These are phyloP conservation scores for Acleris laterana DNA, from an alignment of 2,888 invertebrate genomes.

Conservation along the genomic window DNA sequence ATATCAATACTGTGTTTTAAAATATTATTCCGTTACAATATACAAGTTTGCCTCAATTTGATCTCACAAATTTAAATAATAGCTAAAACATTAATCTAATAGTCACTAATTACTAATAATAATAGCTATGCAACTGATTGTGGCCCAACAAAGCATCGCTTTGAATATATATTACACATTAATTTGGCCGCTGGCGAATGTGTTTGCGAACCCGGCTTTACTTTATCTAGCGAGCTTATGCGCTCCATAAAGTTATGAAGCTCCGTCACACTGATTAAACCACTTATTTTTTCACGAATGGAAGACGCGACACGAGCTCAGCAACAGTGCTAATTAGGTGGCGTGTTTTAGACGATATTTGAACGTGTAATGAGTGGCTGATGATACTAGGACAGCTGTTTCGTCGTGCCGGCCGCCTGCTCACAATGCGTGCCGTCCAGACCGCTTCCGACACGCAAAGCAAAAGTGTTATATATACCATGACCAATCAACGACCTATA, in stretches of 20 bases:
- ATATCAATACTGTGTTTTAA: too few relatives aligned
- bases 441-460: slow-evolving; percentile 53
- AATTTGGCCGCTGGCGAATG: slow-evolving; percentile 57
- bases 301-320: slow-evolving; percentile 58
- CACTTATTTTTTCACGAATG: slow-evolving; percentile 54
- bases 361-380: slow-evolving; percentile 57
- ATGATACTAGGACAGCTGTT: slow-evolving; percentile 61
- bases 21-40: too few relatives aligned
- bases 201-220: slow-evolving; percentile 49
- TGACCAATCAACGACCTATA: slow-evolving; percentile 39
- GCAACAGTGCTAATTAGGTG: slow-evolving; percentile 62
- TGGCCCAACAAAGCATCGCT: slow-evolving; percentile 58
- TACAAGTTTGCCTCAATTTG: too few relatives aligned
- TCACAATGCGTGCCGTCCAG: slow-evolving; percentile 63
- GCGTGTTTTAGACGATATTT: slow-evolving; percentile 58
- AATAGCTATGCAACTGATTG: slow-evolving; percentile 33
- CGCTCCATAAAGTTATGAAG: slow-evolving; percentile 62
- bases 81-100: slow-evolving; percentile 22
- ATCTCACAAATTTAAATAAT: not conserved
- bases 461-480: slow-evolving; percentile 40
- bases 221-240: slow-evolving; percentile 55
- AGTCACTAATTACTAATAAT: slow-evolving; percentile 34
- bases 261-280: slow-evolving; percentile 54
- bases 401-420: slow-evolving; percentile 59
- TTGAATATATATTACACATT: slow-evolving; percentile 73